phyloP scores from a whole-genome alignment of 2,113 vertebrate species.

The Marmota monax region DNA sequence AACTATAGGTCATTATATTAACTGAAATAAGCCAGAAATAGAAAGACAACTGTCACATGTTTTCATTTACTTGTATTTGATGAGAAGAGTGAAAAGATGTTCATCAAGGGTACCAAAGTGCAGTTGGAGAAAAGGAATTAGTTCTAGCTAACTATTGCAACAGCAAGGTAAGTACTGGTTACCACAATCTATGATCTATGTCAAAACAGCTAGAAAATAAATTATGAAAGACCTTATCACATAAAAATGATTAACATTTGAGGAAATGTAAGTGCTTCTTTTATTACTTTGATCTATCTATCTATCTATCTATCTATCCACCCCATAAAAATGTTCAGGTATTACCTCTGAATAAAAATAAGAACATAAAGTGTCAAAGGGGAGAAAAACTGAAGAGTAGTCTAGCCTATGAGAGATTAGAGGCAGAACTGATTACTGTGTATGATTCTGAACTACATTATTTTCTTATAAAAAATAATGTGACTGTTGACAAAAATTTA shows the following conservation, averaged over 20 bases:
- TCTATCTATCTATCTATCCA: too few relatives aligned
- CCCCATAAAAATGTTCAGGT: neutral
- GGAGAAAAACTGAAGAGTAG: neutral
- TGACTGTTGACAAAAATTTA: neutral
- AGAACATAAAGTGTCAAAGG: neutral
- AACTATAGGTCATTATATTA: neutral
- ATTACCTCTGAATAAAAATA: neutral
- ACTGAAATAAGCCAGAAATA: neutral
- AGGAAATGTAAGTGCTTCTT: neutral
- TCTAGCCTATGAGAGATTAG: neutral
- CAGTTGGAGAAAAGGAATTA: neutral
- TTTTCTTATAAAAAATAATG: neutral
- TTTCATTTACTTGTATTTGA: neutral
- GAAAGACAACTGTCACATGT: neutral
- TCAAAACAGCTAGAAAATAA: neutral
- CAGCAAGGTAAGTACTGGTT: neutral
- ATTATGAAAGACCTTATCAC: too few relatives aligned
- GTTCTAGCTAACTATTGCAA: neutral
- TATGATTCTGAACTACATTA: neutral
- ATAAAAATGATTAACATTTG: neutral
- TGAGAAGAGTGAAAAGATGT: too few relatives aligned
- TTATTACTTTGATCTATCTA: neutral
- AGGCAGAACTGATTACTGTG: neutral
- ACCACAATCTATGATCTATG: too few relatives aligned
- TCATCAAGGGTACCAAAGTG: neutral